Conservation (phyloP, 2,113 vertebrate species). For the Notothenia rossii region DNA sequence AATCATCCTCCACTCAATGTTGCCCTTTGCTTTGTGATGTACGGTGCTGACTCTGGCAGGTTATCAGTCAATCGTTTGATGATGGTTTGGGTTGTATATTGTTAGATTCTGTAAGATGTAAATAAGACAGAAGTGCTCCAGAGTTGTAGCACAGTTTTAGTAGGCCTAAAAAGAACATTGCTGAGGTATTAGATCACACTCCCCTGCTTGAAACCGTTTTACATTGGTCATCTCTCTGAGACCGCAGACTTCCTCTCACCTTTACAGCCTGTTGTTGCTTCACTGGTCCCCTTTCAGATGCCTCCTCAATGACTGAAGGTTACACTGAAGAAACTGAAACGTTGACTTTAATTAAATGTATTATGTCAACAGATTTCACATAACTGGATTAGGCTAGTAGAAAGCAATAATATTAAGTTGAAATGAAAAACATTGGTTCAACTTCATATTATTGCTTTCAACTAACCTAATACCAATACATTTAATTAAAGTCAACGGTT, state of each 20-base stretch:
- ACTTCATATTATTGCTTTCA: too few relatives aligned
- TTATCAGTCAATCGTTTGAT: slow-evolving; percentile 27
- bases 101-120: slow-evolving; percentile 61
- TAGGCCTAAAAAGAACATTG: slow-evolving; percentile 43
- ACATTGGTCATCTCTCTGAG: slow-evolving; percentile 15
- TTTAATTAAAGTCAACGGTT: too few relatives aligned
- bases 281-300: slow-evolving; percentile 28
- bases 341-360: neutral
- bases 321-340: neutral
- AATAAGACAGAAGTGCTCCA: slow-evolving; percentile 61
- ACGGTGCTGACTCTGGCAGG: slow-evolving; percentile 23
- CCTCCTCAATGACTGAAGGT: neutral
- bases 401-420: too few relatives aligned
- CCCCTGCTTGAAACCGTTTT: slow-evolving; percentile 13
- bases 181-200: slow-evolving; percentile 32
- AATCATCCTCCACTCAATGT: slow-evolving; percentile 34
- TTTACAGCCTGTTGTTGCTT: slow-evolving; percentile 22
- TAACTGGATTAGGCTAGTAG: too few relatives aligned
- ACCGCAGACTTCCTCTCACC: slow-evolving; percentile 29
- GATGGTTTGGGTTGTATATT: slow-evolving; percentile 52
- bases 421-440: too few relatives aligned
- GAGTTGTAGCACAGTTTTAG: slow-evolving; percentile 58
- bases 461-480: too few relatives aligned
- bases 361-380: too few relatives aligned
- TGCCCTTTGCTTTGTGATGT: slow-evolving; percentile 53